Percentiles rank a stretch among this genome's conserved stretches.
Conservation (phyloP, 2,888 invertebrate genomes). For the Rotaria magnacalcarata region DNA sequence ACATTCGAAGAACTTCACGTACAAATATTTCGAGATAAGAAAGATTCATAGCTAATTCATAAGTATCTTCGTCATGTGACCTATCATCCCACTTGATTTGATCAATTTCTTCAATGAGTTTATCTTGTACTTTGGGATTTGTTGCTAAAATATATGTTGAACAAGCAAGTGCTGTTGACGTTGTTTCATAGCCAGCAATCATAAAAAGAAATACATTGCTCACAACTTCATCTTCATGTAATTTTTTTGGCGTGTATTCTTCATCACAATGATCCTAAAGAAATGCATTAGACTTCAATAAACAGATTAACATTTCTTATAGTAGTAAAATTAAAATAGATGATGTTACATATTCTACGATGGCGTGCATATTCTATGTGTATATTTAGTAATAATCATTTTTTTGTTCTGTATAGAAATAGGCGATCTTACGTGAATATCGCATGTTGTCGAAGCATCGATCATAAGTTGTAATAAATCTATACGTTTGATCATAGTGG, state of each 20-base stretch:
- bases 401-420: no score
- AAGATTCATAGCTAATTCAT: slow-evolving; percentile 48
- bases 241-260: background rate
- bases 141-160: background rate
- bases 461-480: slow-evolving; percentile 20
- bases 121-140: background rate
- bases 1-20: slow-evolving; percentile 59
- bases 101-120: background rate
- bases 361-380: no score
- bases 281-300: background rate
- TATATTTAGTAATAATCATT: no score
- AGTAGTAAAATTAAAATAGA: no score
- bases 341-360: no score
- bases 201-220: background rate
- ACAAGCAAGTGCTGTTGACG: slow-evolving; percentile 7
- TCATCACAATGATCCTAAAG: background rate
- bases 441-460: background rate
- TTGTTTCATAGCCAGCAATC: slow-evolving; percentile 32
- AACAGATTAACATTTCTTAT: no score
- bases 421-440: background rate
- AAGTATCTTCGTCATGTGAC: background rate
- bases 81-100: background rate
- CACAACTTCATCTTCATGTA: background rate
- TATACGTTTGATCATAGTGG: background rate
- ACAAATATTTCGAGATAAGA: slow-evolving; percentile 60